Evolutionary conservation across 2,113 vertebrate genomes (phyloP).

Genomic region (Pogonocichla stellata): DNA sequence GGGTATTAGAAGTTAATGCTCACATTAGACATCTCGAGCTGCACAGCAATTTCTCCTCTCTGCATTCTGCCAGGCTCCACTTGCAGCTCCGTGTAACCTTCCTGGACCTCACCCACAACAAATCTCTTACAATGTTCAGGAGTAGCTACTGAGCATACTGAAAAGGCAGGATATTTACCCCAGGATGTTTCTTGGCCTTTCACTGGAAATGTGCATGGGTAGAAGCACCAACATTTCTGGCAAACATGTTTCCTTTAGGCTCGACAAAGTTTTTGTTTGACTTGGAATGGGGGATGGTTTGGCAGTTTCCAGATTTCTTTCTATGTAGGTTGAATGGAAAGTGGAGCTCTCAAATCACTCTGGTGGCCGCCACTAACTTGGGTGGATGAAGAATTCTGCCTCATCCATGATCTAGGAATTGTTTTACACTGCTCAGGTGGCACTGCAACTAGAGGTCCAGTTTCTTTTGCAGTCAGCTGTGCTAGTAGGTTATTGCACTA

Average conservation of each 20-base stretch:
- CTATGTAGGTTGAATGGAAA: neutral
- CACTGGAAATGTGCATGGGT: neutral
- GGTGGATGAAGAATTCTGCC: neutral
- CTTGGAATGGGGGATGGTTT: neutral
- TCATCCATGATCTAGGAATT: neutral
- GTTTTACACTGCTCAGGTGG: neutral
- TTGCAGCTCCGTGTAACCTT: neutral
- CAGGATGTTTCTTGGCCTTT: neutral
- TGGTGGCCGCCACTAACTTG: neutral
- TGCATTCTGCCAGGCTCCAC: neutral
- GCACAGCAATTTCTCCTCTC: neutral
- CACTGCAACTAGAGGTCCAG: neutral
- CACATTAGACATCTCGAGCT: neutral
- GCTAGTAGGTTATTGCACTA: neutral
- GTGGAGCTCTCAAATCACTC: neutral
- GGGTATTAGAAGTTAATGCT: neutral
- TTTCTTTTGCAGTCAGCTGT: neutral
- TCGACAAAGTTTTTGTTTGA: neutral
- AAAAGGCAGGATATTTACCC: neutral
- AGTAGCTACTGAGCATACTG: neutral
- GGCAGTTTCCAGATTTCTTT: neutral
- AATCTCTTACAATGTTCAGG: neutral
- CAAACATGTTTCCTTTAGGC: neutral
- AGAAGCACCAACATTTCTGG: neutral
- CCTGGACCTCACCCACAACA: neutral